Evolutionary conservation across 2,888 invertebrate species (phyloP), one percentile per base, ranked within the genome.

Genomic region (Syritta pipiens): DNA sequence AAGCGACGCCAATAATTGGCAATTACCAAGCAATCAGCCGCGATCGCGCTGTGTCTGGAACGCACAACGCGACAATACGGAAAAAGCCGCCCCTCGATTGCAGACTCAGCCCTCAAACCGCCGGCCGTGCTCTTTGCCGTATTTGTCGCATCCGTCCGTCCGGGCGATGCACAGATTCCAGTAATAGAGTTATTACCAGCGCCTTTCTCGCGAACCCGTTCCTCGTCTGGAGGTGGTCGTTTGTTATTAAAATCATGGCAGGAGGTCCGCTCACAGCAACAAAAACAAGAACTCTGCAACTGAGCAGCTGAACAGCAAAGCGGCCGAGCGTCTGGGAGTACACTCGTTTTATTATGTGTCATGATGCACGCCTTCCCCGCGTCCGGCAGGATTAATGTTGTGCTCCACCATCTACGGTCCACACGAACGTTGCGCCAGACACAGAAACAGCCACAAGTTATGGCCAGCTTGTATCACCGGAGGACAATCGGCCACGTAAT

Each of bases 1-100:
- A 63, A 74, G 68, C 67, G 57, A 68, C 62, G 74, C 67, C 82
- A 83, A 82, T 84, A 84, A 84, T 84, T 84, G 84, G 65, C 84
- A 84, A 84, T 84, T 84, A 84, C 82, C 77, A 69, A 77, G 76
- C 72, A 77, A 79, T 79, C 81, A 71, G 55, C 77, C 24, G 67
- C 72, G 40, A 46, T n/a, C n/a, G n/a, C 32, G 37, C 37, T 17
- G 37, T 57, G 46, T 48, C 72, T 68, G 67, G 72, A 37, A 60
- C 63, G 35, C 9, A 53, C 57, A 60, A 65, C 81, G 79, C 75
- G 81, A 81, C 69, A 77, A 75, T 81, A 67, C 42, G 68, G 79
- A 65, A 63, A 63, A 67, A 48, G 51, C 51, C 63, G 48, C 71
- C 69, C 71, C 44, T n/a, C n/a, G n/a, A n/a, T n/a, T n/a, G n/a